Evolutionary conservation across 2,888 invertebrate genomes (phyloP).

Genomic region (Lymantria monacha): DNA sequence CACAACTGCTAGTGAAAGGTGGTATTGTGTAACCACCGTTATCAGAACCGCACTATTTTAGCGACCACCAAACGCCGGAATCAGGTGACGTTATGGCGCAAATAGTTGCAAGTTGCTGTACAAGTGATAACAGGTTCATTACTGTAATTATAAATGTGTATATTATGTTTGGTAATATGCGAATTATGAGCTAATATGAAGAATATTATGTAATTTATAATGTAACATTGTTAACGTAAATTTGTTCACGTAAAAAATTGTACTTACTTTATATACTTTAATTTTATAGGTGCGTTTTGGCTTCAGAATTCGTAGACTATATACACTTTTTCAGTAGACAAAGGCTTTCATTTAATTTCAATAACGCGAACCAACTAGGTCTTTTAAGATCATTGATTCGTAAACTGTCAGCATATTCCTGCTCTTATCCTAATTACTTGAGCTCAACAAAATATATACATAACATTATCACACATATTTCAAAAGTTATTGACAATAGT

Average conservation of each 20-base stretch:
- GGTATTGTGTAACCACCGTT: slow-evolving; percentile 50
- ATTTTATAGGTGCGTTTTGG: too few species aligned
- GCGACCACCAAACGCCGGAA: slow-evolving; percentile 21
- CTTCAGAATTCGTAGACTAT: too few species aligned
- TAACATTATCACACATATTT: too few species aligned
- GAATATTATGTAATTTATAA: not conserved
- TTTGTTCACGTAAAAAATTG: not conserved
- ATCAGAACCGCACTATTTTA: slow-evolving; percentile 41
- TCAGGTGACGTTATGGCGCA: slow-evolving; percentile 24
- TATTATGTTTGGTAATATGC: slow-evolving; percentile 5
- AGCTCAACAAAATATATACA: too few species aligned
- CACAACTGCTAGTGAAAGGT: slow-evolving; percentile 57
- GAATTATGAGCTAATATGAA: not conserved
- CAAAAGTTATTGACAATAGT: too few species aligned
- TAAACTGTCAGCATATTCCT: too few species aligned
- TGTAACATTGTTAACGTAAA: not conserved
- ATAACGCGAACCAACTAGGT: too few species aligned
- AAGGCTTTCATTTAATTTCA: too few species aligned
- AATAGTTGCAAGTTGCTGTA: slow-evolving; percentile 18
- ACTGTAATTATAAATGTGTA: slow-evolving; percentile 10
- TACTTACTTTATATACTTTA: too few species aligned
- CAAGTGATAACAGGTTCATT: slow-evolving; percentile 32
- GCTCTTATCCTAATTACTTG: too few species aligned
- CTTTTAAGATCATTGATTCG: too few species aligned
- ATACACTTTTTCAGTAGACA: too few species aligned